Evolutionary conservation across 2,797 vertebrate species (phyloP), one percentile per base, ranked within the genome.

Genomic region (Ctenosaura bakeri): DNA sequence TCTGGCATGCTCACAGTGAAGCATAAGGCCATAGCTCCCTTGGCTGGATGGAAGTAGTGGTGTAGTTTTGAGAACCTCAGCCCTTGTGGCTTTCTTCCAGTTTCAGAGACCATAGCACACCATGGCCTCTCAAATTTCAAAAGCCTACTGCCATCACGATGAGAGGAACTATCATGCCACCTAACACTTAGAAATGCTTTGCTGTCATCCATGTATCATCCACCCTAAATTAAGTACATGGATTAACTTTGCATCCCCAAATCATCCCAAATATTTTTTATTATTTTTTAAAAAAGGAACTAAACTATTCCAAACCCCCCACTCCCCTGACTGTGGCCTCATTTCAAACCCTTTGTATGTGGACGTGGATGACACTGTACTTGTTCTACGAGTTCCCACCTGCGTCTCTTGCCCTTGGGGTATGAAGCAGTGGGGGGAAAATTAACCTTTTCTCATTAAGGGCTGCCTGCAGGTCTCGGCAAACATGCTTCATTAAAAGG

Each of bases 321-420:
- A 46, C 42, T 13, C 54, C 12, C 46, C 42, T 54, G 5, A 62
- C 32, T 13, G 52, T 35, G 16, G 18, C 56, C 56, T 26, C 66
- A 42, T 79, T 89, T 81, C 88, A 38, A 66, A 73, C 26, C 4
- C 46, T 52, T 8, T 56, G 5, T 14, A 56, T 71, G 56, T 13
- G 59, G 4, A 29, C 3, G 20, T 26, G 46, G 87, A 85, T 90
- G 22, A 81, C 74, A 5, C 86, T 5, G 1, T 20, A 29, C 35
- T 35, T 77, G 8, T 42, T 69, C 85, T 50, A 5, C 18, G 77
- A 16, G 29, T 71, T 85, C 46, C 83, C 1, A 0, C 79, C 0
- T 0, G 3, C 56, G 20, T 1, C 64, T 3, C 29, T 2, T 64
- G 73, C 0, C 10, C 42, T 14, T 42, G 26, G 26, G 35, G 59